Base-by-base conservation (phyloP, 2,113 vertebrate species). In the Erythrolamprus reginae region DNA sequence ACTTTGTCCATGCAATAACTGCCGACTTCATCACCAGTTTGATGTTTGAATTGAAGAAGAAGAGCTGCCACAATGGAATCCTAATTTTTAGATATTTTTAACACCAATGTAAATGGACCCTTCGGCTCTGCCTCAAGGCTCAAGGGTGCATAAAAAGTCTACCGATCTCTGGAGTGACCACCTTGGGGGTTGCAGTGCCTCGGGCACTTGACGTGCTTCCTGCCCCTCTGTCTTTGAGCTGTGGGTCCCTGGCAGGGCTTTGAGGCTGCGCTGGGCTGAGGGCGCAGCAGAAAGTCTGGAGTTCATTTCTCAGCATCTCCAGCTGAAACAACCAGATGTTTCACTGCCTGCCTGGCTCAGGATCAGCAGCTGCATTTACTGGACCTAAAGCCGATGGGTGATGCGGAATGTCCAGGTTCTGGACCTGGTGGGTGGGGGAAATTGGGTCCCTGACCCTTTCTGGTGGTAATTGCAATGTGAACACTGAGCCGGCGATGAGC, bases 1-100 rank as follows among this genome's bases (percentile, higher is more conserved):
- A 4, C 88, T n/a, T 92, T 58, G 84, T 88, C 93, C 87, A 21
- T 91, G 90, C 91, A 93, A 91, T 91, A 53, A 89, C 53, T 89
- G 89, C 12, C 87, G 83, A 89, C 47, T 0, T 0, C 24, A 89
- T 83, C 93, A 92, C 91, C 92, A 56, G 33, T 65, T 87, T 13
- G 90, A 90, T 23, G 24, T 26, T 26, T 33, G 26, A 21, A 55
- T 84, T 21, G 17, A 55, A 65, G 89, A 70, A 92, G 93, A n/a
- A 89, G 93, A n/a, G 88, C 89, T 89, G 84, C 28, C 8, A 10
- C 42, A 15, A 42, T 3, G 12, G 45, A 45, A 82, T 28, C 93
- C 88, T 48, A 53, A 42, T 55, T 91, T 89, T 51, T 82, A 42
- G n/a, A 21, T 88, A 87, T 51, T 95, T 58, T 92, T 84, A 82